Evolutionary conservation across 2,797 vertebrate genomes (phyloP).

Genomic region (Orestias chungarensis): DNA sequence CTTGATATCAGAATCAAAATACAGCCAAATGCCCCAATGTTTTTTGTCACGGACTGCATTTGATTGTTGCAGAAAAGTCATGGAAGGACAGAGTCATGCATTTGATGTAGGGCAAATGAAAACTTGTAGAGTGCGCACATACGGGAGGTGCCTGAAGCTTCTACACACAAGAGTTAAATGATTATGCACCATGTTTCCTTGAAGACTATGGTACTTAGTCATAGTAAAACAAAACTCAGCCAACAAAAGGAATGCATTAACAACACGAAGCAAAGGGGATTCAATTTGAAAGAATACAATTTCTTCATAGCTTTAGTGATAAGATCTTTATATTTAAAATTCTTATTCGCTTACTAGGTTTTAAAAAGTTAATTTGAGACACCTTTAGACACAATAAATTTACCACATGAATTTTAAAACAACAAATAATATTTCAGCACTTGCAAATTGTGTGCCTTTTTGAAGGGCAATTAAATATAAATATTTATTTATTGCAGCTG

Average conservation of each 20-base stretch:
- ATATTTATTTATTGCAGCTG: slow-evolving; percentile 41
- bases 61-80: slow-evolving; percentile 52
- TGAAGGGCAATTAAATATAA: slow-evolving; percentile 27
- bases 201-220: slow-evolving; percentile 36
- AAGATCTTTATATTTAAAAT: slow-evolving; percentile 21
- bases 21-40: slow-evolving; percentile 41
- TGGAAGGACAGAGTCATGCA: slow-evolving; percentile 54
- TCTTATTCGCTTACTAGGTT: not conserved
- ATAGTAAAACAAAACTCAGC: slow-evolving; percentile 49
- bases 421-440: slow-evolving; percentile 39
- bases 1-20: slow-evolving; percentile 31
- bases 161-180: slow-evolving; percentile 53
- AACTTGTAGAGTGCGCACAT: slow-evolving; percentile 44
- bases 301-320: slow-evolving; percentile 28
- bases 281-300: slow-evolving; percentile 38
- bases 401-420: slow-evolving; percentile 26
- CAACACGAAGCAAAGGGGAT: slow-evolving; percentile 7
- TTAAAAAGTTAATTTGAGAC: not conserved
- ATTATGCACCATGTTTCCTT: slow-evolving; percentile 51
- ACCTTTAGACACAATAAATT: slow-evolving; percentile 14
- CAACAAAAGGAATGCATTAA: slow-evolving; percentile 36
- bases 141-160: slow-evolving; percentile 52
- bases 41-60: slow-evolving; percentile 74
- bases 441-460: slow-evolving; percentile 33
- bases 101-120: slow-evolving; percentile 53